These are phyloP conservation scores for Octomys mimax DNA, from an alignment of 2,797 vertebrate species.

Conservation along the genomic window DNA sequence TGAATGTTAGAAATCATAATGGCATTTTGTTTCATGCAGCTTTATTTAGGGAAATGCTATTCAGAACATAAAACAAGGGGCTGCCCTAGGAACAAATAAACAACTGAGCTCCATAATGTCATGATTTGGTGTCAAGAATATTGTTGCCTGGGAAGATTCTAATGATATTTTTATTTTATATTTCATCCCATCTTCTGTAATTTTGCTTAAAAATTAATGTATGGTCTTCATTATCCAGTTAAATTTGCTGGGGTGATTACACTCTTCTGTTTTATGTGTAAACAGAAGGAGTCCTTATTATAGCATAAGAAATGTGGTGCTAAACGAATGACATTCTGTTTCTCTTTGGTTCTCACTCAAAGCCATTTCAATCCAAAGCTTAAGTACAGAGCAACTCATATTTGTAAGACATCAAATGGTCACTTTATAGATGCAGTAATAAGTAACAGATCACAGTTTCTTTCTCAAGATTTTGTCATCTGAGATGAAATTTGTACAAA, in stretches of 20 bases:
- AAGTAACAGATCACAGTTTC: background rate
- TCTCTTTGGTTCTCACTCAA: slow-evolving; percentile 34
- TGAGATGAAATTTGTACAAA: slow-evolving; percentile 31
- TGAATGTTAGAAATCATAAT: slow-evolving; percentile 89
- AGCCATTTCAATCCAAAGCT: slow-evolving; percentile 42
- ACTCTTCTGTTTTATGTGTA: slow-evolving; percentile 81
- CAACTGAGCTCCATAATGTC: slow-evolving; percentile 74
- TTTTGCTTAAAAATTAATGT: slow-evolving; percentile 84
- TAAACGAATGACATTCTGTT: background rate
- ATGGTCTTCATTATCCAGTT: slow-evolving; percentile 76
- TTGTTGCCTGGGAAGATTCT: slow-evolving; percentile 73
- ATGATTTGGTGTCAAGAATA: slow-evolving; percentile 75
- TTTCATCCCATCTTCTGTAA: slow-evolving; percentile 78
- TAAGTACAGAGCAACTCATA: background rate
- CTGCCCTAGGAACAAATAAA: slow-evolving; percentile 79
- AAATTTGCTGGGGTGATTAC: slow-evolving; percentile 80
- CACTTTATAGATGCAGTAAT: background rate
- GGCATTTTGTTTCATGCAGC: slow-evolving; percentile 77
- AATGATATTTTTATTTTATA: slow-evolving; percentile 73
- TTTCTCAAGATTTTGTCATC: slow-evolving; percentile 46
- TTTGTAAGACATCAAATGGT: slow-evolving; percentile 29
- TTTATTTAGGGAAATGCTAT: slow-evolving; percentile 89
- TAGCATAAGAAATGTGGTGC: slow-evolving; percentile 72
- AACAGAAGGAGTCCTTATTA: slow-evolving; percentile 83
- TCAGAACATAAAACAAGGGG: slow-evolving; percentile 84